Base-by-base conservation (phyloP, 2,888 invertebrate genomes). In the Drosophila demipolita region DNA sequence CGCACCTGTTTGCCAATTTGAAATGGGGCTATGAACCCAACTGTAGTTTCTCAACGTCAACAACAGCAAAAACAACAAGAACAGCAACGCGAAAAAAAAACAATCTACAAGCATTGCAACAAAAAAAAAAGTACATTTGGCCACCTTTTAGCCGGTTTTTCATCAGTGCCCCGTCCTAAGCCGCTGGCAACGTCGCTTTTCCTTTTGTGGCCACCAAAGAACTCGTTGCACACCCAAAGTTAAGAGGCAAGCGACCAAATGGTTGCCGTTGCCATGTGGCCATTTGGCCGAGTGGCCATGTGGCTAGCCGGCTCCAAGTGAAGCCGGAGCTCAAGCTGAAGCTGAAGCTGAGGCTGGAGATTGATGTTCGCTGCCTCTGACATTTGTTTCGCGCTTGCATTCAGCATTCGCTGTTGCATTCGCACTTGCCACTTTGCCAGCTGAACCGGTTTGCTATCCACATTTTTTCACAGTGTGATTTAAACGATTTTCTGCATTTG, bases 21-120 rank as follows among this genome's bases (percentile, higher is more conserved):
- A 82, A 89, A 87, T 87, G 89, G 78, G 87, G 89, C 85, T 89
- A 75, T 87, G 87, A 87, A 87, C 89, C 89, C 87, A 87, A 89
- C 89, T 87, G 89, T 87, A 83, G 76, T 85, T 87, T 87, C 73
- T 73, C 75, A 75, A 70, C 73, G 65, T 58, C 59, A 65, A 62
- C 33, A 59, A 55, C 61, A 48, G 12, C 62, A 45, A 58, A 49
- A 63, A 45, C 45, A 73, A 61, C 52, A 36, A 58, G 62, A 65
- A 45, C 38, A 48, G 33, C 63, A 66, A 61, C 40, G 23, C 23
- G 20, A 38, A 23, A 59, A 35, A 36, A 40, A 50, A 70, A 72
- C 53, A 79, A 87, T 17, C 45, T 15, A 8, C 45, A 15, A 45
- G 45, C 45, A 23, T 49, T n/a, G 29, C 29, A 50, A 29, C 1